These are phyloP conservation scores for Oophaga pumilio DNA, from an alignment of 2,113 vertebrate species.

Conservation along the genomic window DNA sequence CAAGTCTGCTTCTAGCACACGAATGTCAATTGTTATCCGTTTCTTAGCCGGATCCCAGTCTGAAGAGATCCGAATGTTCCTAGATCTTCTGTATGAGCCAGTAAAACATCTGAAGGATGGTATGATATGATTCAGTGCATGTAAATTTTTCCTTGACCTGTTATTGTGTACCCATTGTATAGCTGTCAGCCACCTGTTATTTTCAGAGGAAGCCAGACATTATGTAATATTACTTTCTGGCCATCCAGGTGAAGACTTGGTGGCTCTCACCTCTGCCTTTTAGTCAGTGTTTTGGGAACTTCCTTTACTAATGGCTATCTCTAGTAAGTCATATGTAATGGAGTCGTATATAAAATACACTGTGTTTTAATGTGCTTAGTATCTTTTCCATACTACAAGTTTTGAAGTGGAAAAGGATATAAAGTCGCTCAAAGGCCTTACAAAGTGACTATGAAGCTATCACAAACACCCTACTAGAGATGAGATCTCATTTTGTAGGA, in stretches of 20 bases:
- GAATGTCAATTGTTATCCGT: slow-evolving; percentile 88
- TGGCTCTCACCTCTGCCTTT: no score
- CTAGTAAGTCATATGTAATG: no score
- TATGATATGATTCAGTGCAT: slow-evolving; percentile 61
- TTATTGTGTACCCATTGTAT: background rate
- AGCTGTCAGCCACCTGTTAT: background rate
- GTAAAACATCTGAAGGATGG: slow-evolving; percentile 82
- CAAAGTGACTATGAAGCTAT: no score
- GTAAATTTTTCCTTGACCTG: background rate
- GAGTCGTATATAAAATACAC: no score
- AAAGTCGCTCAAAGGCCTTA: background rate
- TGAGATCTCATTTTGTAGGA: no score
- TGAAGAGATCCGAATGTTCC: slow-evolving; percentile 88
- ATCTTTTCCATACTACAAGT: no score
- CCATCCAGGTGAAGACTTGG: background rate
- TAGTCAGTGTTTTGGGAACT: no score
- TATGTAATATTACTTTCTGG: background rate
- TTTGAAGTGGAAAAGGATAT: background rate
- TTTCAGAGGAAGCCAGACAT: background rate
- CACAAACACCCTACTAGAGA: no score
- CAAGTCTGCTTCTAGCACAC: slow-evolving; percentile 77
- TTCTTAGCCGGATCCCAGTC: slow-evolving; percentile 87
- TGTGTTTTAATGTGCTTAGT: no score
- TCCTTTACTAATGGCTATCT: no score
- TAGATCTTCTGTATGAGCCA: slow-evolving; percentile 90